Percentiles rank a stretch among this genome's conserved stretches.
Evolutionary conservation across 1,140 invertebrate species (phyloP).

Genomic region (Sminthurides bifidus): DNA sequence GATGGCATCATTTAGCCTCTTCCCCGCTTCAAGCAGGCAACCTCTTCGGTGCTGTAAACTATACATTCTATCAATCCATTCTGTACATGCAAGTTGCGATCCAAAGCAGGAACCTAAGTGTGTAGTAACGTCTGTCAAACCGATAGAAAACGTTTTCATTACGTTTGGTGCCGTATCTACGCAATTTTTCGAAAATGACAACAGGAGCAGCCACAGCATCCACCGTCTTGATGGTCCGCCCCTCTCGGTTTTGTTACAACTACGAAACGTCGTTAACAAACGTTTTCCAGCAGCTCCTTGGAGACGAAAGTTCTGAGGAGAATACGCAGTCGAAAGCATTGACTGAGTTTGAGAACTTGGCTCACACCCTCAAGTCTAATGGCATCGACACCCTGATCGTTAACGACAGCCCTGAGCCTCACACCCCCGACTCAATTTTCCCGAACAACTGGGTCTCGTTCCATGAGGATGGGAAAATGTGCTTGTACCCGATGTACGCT

Average conservation of each 20-base stretch:
- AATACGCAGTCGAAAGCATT: conserved; percentile 15
- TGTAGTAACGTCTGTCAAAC: too few species aligned
- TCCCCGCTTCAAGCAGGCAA: background rate
- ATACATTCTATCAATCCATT: background rate
- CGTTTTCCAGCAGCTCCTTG: conserved; percentile 18
- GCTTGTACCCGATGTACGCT: conserved; percentile 29
- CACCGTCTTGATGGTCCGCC: conserved; percentile 28
- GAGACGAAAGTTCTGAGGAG: background rate
- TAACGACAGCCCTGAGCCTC: conserved; percentile 18
- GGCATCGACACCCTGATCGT: conserved; percentile 23
- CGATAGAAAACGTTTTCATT: too few species aligned
- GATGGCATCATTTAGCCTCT: too few species aligned
- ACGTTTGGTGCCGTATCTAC: too few species aligned
- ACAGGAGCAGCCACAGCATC: background rate
- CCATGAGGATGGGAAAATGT: conserved; percentile 18
- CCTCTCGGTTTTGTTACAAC: conserved; percentile 28
- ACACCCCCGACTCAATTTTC: conserved; percentile 31
- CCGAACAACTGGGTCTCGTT: conserved; percentile 33
- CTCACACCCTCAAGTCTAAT: conserved; percentile 4
- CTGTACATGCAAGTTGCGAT: too few species aligned
- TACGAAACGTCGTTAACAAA: conserved; percentile 29
- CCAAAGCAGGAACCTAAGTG: too few species aligned
- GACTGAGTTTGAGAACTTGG: conserved; percentile 28
- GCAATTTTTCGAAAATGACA: too few species aligned
- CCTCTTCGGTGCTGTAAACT: background rate